Evolutionary conservation across 2,888 invertebrate species (phyloP).

Genomic region (Callosobruchus maculatus): DNA sequence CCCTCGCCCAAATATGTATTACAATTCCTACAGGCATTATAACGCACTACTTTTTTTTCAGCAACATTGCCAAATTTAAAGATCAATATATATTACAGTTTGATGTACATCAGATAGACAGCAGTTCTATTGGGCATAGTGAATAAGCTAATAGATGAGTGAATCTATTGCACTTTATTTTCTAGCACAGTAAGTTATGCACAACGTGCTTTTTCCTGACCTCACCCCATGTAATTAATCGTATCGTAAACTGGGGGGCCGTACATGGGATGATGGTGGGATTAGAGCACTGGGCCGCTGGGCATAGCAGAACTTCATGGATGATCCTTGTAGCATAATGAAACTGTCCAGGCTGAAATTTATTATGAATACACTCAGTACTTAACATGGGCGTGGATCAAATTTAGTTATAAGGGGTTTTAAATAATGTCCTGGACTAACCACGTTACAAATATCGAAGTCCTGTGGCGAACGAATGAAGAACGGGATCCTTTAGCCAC

Average conservation of each 20-base stretch:
- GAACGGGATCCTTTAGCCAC: too few species aligned
- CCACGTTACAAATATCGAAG: too few species aligned
- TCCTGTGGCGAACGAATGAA: too few species aligned
- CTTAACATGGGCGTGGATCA: constrained; percentile 11
- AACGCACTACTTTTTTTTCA: too few species aligned
- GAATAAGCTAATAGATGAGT: not conserved
- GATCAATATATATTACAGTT: not conserved
- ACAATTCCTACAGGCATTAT: too few species aligned
- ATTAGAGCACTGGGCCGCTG: too few species aligned
- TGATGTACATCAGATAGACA: not conserved
- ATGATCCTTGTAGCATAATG: constrained; percentile 18
- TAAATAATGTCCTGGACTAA: too few species aligned
- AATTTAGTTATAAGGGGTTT: too few species aligned
- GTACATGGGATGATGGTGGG: not conserved
- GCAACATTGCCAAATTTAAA: too few species aligned
- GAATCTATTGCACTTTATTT: not conserved
- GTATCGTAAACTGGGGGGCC: not conserved
- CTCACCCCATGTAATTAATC: not conserved
- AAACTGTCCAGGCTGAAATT: constrained; percentile 18
- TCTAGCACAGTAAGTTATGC: not conserved
- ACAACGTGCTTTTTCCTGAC: not conserved
- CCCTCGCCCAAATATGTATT: too few species aligned
- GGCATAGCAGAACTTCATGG: too few species aligned
- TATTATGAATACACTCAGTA: constrained; percentile 25
- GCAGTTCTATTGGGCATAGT: not conserved